These are phyloP conservation scores for Semicossyphus pulcher DNA, from an alignment of 2,113 vertebrate species.

Conservation along the genomic window DNA sequence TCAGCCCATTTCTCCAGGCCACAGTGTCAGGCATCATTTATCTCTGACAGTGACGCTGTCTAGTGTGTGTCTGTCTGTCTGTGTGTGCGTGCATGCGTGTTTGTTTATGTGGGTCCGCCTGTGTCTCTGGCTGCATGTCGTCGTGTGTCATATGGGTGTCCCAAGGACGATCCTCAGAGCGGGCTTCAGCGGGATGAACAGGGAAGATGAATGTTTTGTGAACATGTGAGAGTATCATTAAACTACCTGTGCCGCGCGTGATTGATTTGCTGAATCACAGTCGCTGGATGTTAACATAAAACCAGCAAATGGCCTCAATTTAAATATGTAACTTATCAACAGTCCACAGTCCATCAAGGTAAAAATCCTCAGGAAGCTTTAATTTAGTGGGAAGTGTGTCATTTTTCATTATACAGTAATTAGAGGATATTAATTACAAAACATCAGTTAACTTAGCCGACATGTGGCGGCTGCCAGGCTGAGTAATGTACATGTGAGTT, in stretches of 20 bases:
- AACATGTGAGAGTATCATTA: slow-evolving; percentile 66
- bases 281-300: slow-evolving; percentile 77
- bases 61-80: slow-evolving; percentile 45
- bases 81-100: slow-evolving; percentile 14
- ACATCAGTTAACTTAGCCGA: slow-evolving; percentile 73
- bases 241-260: slow-evolving; percentile 63
- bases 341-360: slow-evolving; percentile 74
- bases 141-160: slow-evolving; percentile 50
- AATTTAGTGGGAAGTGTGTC: slow-evolving; percentile 67
- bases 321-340: slow-evolving; percentile 81
- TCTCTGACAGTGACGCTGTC: slow-evolving; percentile 72
- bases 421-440: slow-evolving; percentile 77
- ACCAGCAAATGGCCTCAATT: slow-evolving; percentile 77
- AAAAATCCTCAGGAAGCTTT: slow-evolving; percentile 60
- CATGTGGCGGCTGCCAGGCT: slow-evolving; percentile 54
- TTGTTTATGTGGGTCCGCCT: slow-evolving; percentile 16
- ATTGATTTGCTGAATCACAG: slow-evolving; percentile 76
- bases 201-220: slow-evolving; percentile 74
- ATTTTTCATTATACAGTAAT: slow-evolving; percentile 81
- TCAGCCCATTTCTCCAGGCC: slow-evolving; percentile 74
- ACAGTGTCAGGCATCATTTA: slow-evolving; percentile 78
- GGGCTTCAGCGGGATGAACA: slow-evolving; percentile 26
- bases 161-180: slow-evolving; percentile 58
- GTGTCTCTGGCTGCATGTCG: slow-evolving; percentile 22
- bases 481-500: slow-evolving; percentile 54